phyloP scores from a whole-genome alignment of 2,888 invertebrate genomes.

The Herminia tarsipennalis region DNA sequence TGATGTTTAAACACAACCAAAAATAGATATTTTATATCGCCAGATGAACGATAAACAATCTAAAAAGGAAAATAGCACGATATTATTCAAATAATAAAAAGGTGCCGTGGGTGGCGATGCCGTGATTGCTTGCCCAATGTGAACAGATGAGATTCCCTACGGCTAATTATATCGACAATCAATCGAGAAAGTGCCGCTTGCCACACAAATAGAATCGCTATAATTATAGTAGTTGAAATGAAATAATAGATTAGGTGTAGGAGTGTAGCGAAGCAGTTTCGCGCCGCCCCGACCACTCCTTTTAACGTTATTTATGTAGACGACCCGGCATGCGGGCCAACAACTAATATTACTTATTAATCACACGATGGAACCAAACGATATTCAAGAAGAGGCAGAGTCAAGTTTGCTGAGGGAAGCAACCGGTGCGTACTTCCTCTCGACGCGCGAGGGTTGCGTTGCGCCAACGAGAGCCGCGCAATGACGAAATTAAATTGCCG shows the following conservation, averaged over 20 bases:
- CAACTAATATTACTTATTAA: slow-evolving; percentile 60
- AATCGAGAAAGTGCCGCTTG: slow-evolving; percentile 65
- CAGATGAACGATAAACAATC: slow-evolving; percentile 50
- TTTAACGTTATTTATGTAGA: slow-evolving; percentile 63
- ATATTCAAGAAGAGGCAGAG: slow-evolving; percentile 43
- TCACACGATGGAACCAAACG: slow-evolving; percentile 58
- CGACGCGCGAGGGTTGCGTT: slow-evolving; percentile 46
- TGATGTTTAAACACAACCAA: slow-evolving; percentile 38
- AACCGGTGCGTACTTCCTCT: slow-evolving; percentile 64
- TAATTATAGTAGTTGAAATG: slow-evolving; percentile 51
- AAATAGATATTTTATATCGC: slow-evolving; percentile 51
- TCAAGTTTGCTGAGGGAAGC: slow-evolving; percentile 54
- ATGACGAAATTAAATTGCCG: slow-evolving; percentile 65
- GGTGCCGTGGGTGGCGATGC: slow-evolving; percentile 35
- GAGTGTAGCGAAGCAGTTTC: slow-evolving; percentile 22
- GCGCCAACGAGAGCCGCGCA: slow-evolving; percentile 33
- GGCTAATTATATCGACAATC: slow-evolving; percentile 68
- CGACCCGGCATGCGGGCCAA: slow-evolving; percentile 63
- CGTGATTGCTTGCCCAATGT: slow-evolving; percentile 37
- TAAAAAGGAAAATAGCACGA: slow-evolving; percentile 36
- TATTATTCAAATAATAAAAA: slow-evolving; percentile 42
- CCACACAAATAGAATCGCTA: slow-evolving; percentile 55
- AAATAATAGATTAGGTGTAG: slow-evolving; percentile 45
- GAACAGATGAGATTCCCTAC: slow-evolving; percentile 38
- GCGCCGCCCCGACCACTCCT: slow-evolving; percentile 25